phyloP scores from a whole-genome alignment of 2,888 invertebrate genomes.

The Hemicrepidius hirtus region DNA sequence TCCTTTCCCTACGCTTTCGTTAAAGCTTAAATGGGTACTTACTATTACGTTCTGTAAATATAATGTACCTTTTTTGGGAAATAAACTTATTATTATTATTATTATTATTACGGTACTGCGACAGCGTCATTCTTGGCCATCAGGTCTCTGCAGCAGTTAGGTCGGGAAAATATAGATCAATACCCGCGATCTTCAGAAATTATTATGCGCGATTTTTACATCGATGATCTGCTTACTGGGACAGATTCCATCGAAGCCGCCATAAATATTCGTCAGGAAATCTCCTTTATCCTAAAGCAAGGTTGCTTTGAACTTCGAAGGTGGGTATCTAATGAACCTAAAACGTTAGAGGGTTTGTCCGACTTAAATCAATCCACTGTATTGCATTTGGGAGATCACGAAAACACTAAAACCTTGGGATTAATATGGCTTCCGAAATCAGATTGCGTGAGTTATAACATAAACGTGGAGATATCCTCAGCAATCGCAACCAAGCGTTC shows the following conservation, averaged over 20 bases:
- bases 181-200: constrained; percentile 12
- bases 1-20: too few species aligned
- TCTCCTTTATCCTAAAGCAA: not conserved
- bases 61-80: too few species aligned
- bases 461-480: not conserved
- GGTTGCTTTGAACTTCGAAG: not conserved
- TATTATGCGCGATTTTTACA: constrained; percentile 59
- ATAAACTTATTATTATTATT: too few species aligned
- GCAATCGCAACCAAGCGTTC: constrained; percentile 27
- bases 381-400: not conserved
- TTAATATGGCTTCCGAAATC: not conserved
- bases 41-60: too few species aligned
- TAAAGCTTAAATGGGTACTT: too few species aligned
- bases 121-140: constrained; percentile 31
- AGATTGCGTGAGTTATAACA: not conserved
- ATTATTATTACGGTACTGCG: constrained; percentile 37
- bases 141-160: constrained; percentile 32
- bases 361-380: too few species aligned
- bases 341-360: too few species aligned
- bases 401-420: not conserved
- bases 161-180: not conserved
- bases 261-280: not conserved
- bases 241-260: not conserved
- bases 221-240: constrained; percentile 58
- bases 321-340: not conserved